Conservation (phyloP, 1,140 invertebrate species). For the Maconellicoccus hirsutus region DNA sequence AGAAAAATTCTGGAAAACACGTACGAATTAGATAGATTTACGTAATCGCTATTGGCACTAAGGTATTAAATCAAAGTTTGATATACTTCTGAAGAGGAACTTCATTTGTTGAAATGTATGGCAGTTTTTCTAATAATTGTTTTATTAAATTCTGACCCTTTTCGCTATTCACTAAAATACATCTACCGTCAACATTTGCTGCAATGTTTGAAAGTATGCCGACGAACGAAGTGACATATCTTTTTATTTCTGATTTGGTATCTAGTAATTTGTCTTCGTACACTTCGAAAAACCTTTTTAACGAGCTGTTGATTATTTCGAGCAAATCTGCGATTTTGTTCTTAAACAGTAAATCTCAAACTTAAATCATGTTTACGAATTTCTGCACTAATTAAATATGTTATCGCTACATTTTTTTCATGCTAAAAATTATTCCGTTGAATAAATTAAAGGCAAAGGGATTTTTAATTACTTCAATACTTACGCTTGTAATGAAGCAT, state of each 20-base stretch:
- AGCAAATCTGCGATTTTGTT: neutral
- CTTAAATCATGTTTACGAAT: neutral
- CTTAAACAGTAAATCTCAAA: neutral
- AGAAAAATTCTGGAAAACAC: neutral
- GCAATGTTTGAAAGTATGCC: neutral
- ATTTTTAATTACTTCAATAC: neutral
- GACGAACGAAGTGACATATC: neutral
- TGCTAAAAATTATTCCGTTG: too few relatives aligned
- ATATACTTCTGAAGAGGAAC: neutral
- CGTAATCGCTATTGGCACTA: neutral
- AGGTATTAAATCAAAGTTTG: neutral
- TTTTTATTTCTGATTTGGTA: neutral
- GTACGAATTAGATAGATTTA: neutral
- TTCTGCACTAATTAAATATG: too few relatives aligned
- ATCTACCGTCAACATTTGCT: neutral
- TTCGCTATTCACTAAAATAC: neutral
- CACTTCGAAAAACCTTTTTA: neutral
- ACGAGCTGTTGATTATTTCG: neutral
- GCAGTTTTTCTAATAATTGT: neutral
- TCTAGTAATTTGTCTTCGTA: neutral
- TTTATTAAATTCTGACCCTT: neutral
- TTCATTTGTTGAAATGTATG: neutral
- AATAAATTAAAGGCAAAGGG: too few relatives aligned
- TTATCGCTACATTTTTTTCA: too few relatives aligned
- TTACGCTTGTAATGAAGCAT: neutral